Evolutionary conservation across 2,888 invertebrate genomes (phyloP).

Genomic region (Drosophila cracens): DNA sequence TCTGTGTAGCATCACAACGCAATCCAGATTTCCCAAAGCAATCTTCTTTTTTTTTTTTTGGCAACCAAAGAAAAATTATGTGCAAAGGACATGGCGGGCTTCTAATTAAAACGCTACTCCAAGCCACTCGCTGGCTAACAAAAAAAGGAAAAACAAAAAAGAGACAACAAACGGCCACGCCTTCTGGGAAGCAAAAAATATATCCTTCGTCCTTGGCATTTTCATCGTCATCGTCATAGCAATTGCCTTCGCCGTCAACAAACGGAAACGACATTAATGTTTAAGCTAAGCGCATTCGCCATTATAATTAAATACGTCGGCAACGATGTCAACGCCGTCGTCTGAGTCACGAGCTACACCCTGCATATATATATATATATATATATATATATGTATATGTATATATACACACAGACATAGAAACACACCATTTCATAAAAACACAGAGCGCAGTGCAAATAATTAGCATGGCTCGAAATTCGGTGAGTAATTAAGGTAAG

Average conservation of each 20-base stretch:
- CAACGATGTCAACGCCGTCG: slow-evolving; percentile 21
- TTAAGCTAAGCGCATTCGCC: slow-evolving; percentile 61
- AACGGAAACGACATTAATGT: slow-evolving; percentile 74
- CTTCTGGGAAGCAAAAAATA: slow-evolving; percentile 23
- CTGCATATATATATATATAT: neutral
- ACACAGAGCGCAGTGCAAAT: slow-evolving; percentile 61
- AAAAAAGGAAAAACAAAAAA: neutral
- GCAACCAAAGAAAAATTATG: slow-evolving; percentile 25
- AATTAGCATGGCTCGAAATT: slow-evolving; percentile 69
- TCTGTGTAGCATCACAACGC: neutral
- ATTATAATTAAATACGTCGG: slow-evolving; percentile 72
- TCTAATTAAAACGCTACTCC: slow-evolving; percentile 51
- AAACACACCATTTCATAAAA: slow-evolving; percentile 1
- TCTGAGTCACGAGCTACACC: slow-evolving; percentile 10
- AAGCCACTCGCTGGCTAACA: neutral
- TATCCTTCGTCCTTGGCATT: slow-evolving; percentile 23
- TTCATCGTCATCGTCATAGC: slow-evolving; percentile 37
- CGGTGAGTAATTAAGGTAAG: slow-evolving; percentile 76
- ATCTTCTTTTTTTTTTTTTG: slow-evolving; percentile 12
- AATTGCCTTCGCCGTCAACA: slow-evolving; percentile 42
- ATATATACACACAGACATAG: neutral
- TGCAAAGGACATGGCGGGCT: slow-evolving; percentile 27
- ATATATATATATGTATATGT: neutral
- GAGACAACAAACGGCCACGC: slow-evolving; percentile 23
- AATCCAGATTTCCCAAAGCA: slow-evolving; percentile 18